phyloP scores from a whole-genome alignment of 2,888 invertebrate species.

The Biston stratarius region DNA sequence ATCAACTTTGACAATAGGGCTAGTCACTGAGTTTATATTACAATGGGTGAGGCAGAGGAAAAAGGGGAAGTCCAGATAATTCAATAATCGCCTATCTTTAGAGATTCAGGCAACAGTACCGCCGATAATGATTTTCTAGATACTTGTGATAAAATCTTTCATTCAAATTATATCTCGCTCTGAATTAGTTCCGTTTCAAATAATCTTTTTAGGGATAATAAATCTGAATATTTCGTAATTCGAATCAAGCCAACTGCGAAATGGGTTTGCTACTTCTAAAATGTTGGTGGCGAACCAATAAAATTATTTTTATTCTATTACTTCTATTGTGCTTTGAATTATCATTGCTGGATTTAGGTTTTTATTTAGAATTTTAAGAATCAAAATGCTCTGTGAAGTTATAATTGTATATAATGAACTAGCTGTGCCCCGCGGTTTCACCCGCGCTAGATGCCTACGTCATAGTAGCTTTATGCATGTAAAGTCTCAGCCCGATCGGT shows the following conservation, averaged over 20 bases:
- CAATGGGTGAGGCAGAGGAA: no score
- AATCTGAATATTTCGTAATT: conserved; percentile 20
- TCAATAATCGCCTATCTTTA: background rate
- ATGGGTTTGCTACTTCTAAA: conserved; percentile 10
- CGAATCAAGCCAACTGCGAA: conserved; percentile 22
- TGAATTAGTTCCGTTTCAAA: conserved; percentile 11
- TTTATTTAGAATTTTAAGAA: no score
- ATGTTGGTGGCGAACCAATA: background rate
- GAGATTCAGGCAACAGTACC: background rate
- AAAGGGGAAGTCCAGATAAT: no score
- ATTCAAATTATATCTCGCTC: conserved; percentile 9
- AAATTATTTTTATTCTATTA: conserved; percentile 4
- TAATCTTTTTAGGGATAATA: conserved; percentile 13
- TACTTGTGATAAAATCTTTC: conserved; percentile 5
- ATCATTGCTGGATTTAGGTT: background rate
- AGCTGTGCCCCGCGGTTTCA: no score
- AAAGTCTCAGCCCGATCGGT: no score
- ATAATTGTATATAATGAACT: no score
- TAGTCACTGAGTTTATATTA: no score
- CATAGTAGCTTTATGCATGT: no score
- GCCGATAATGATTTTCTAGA: background rate
- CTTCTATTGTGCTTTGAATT: background rate
- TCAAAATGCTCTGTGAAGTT: no score
- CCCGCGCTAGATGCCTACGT: no score
- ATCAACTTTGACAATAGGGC: no score